Conservation (phyloP, 2,888 invertebrate species). For the Dryadula phaetusa region DNA sequence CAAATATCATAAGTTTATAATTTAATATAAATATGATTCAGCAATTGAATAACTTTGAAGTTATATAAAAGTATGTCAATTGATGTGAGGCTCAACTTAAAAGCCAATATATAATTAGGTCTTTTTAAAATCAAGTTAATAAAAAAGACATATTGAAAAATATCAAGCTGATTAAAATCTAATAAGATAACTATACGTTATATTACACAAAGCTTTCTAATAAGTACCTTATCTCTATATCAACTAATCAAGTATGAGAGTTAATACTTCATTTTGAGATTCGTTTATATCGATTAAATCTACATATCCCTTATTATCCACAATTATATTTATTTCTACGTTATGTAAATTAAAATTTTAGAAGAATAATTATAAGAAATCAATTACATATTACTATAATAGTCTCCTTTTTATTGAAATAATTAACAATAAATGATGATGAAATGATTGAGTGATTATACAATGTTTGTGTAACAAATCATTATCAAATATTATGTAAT, state of each 20-base stretch:
- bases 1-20: too few relatives aligned
- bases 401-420: not conserved
- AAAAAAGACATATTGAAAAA: not conserved
- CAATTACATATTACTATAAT: not conserved
- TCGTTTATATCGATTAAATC: not conserved
- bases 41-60: too few relatives aligned
- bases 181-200: not conserved
- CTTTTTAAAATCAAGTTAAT: not conserved
- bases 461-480: not conserved
- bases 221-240: not conserved
- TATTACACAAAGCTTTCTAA: slow-evolving; percentile 1
- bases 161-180: slow-evolving; percentile 5
- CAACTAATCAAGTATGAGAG: not conserved
- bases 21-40: not conserved
- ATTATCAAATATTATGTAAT: not conserved
- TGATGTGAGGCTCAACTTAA: too few relatives aligned
- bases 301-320: too few relatives aligned
- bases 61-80: too few relatives aligned
- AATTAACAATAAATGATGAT: not conserved
- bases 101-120: too few relatives aligned
- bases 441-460: not conserved
- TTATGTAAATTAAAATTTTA: too few relatives aligned
- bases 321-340: too few relatives aligned
- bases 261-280: not conserved
- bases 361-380: not conserved